phyloP scores from a whole-genome alignment of 2,888 invertebrate species.

The Drosophila kambysellisi region DNA sequence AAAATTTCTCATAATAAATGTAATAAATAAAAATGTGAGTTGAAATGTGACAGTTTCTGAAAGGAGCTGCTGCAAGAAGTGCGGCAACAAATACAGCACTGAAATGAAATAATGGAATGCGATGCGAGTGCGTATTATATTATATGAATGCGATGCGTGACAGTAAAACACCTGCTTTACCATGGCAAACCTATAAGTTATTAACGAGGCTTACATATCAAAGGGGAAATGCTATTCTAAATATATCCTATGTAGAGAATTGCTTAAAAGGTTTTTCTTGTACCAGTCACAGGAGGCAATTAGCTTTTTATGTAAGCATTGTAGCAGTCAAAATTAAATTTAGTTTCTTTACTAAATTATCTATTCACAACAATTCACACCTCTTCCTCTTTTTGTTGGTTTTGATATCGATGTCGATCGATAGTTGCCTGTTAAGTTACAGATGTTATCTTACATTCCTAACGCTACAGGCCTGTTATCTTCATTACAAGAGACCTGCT shows the following conservation, averaged over 20 bases:
- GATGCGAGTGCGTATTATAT: constrained; percentile 18
- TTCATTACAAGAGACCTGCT: too few relatives aligned
- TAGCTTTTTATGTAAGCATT: neutral
- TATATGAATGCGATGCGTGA: constrained; percentile 35
- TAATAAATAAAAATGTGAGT: constrained; percentile 79
- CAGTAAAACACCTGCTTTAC: constrained; percentile 42
- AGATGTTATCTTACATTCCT: too few relatives aligned
- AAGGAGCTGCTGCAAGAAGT: constrained; percentile 12
- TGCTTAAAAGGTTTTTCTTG: neutral
- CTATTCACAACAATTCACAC: too few relatives aligned
- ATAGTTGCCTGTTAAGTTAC: too few relatives aligned
- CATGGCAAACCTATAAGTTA: constrained; percentile 53
- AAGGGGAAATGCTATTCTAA: constrained; percentile 3
- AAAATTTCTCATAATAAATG: constrained; percentile 81
- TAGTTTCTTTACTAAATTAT: too few relatives aligned
- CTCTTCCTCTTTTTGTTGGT: too few relatives aligned
- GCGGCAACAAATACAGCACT: constrained; percentile 6
- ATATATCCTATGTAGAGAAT: neutral
- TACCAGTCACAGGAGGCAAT: neutral
- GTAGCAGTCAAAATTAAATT: too few relatives aligned
- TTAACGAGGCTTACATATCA: constrained; percentile 55
- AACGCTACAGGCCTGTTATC: too few relatives aligned
- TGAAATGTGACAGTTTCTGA: constrained; percentile 80
- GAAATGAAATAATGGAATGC: constrained; percentile 21
- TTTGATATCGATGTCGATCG: too few relatives aligned